These are phyloP conservation scores for Frankliniella fusca DNA, from an alignment of 2,888 invertebrate species.

Conservation along the genomic window DNA sequence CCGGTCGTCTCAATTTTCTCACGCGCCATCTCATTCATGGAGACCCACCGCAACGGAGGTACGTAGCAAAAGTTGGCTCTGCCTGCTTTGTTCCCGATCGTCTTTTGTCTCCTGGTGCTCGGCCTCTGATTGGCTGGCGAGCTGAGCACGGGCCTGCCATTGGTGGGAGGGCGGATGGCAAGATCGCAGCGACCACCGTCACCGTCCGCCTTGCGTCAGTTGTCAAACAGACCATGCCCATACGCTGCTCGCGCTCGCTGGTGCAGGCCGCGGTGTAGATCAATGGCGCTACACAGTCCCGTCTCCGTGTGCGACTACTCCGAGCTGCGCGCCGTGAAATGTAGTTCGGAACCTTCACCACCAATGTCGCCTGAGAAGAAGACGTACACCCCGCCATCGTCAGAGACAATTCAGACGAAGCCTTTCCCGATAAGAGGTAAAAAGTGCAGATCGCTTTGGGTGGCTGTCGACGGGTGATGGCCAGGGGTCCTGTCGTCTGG, in stretches of 20 bases:
- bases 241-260: not conserved
- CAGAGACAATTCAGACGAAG: constrained; percentile 80
- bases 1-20: too few relatives aligned
- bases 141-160: not conserved
- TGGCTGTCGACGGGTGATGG: not conserved
- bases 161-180: not conserved
- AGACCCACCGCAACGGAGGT: too few relatives aligned
- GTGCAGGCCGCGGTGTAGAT: not conserved
- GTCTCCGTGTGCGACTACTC: constrained; percentile 12
- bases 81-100: not conserved
- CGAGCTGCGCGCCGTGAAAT: constrained; percentile 6
- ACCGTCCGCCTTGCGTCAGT: not conserved
- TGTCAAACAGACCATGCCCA: constrained; percentile 24
- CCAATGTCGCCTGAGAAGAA: constrained; percentile 63
- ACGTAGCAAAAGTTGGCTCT: too few relatives aligned
- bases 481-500: not conserved
- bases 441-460: not conserved
- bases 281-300: constrained; percentile 15
- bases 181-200: not conserved
- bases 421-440: constrained; percentile 82
- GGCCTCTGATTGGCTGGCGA: not conserved
- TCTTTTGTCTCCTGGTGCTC: not conserved
- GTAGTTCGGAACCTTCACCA: not conserved
- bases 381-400: constrained; percentile 52
- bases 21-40: too few relatives aligned